Conservation (phyloP, 2,113 vertebrate species). For the Eidolon helvum region DNA sequence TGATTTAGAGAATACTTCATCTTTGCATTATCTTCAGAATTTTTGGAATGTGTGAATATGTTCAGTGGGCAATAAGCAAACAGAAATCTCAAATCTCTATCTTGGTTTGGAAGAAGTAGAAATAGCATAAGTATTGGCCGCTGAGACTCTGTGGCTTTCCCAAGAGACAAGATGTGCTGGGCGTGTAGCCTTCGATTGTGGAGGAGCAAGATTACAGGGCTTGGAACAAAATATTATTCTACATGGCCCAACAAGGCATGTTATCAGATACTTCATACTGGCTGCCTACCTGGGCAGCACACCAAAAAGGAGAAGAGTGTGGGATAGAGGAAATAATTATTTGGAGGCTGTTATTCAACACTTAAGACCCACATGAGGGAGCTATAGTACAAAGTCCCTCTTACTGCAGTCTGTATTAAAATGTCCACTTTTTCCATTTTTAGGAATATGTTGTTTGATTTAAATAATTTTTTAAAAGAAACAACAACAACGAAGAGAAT, state of each 20-base stretch:
- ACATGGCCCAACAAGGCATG: slow-evolving; percentile 41
- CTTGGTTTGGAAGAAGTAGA: slow-evolving; percentile 60
- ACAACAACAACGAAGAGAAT: neutral
- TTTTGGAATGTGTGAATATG: neutral
- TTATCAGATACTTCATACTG: slow-evolving; percentile 62
- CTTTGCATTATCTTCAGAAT: slow-evolving; percentile 19
- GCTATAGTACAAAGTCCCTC: neutral
- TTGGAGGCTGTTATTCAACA: slow-evolving; percentile 22
- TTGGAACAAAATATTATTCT: slow-evolving; percentile 69
- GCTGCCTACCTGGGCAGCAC: slow-evolving; percentile 57
- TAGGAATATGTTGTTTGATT: neutral
- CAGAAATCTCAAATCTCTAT: slow-evolving; percentile 43
- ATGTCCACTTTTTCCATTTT: neutral
- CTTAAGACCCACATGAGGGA: neutral
- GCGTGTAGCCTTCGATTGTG: slow-evolving; percentile 34
- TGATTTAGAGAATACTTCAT: neutral
- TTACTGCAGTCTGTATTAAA: neutral
- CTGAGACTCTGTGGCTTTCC: slow-evolving; percentile 45
- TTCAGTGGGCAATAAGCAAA: slow-evolving; percentile 41
- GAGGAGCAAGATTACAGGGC: slow-evolving; percentile 57
- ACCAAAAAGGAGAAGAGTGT: slow-evolving; percentile 44
- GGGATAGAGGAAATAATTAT: slow-evolving; percentile 28
- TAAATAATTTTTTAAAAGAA: neutral
- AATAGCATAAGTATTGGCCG: slow-evolving; percentile 33
- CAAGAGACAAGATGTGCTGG: slow-evolving; percentile 64